Percentiles rank a stretch among this genome's conserved stretches.
Evolutionary conservation across 2,113 vertebrate genomes (phyloP).

Genomic region (Shinisaurus crocodilurus): DNA sequence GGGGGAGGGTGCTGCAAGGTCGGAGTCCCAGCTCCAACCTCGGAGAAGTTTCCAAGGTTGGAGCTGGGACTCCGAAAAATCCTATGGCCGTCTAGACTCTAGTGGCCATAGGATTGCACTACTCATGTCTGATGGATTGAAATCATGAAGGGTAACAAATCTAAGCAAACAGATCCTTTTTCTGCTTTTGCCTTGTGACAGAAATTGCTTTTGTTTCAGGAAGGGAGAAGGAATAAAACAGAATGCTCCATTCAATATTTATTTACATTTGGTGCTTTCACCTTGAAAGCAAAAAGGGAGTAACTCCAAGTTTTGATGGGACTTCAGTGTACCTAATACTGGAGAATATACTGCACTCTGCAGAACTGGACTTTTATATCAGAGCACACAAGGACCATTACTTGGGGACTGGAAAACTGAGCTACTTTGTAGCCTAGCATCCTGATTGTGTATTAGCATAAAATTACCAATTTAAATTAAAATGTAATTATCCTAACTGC

Average conservation of each 20-base stretch:
- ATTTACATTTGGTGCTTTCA: conserved; percentile 61
- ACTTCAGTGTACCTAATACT: neutral
- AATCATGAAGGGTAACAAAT: neutral
- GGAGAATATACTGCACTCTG: neutral
- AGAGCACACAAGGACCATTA: conserved; percentile 53
- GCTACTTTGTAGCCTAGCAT: conserved; percentile 41
- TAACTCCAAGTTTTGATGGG: conserved; percentile 3
- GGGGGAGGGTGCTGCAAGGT: no score
- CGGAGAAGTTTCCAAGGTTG: no score
- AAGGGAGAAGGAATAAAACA: no score
- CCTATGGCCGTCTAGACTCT: no score
- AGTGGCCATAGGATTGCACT: no score
- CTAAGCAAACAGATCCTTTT: neutral
- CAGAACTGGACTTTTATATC: neutral
- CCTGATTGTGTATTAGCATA: conserved; percentile 74
- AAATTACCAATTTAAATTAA: conserved; percentile 84
- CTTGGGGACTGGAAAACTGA: conserved; percentile 32
- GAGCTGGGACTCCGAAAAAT: no score
- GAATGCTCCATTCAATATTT: neutral
- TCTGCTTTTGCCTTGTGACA: neutral
- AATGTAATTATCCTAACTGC: conserved; percentile 80
- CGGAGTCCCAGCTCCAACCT: no score
- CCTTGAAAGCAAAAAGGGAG: conserved; percentile 67
- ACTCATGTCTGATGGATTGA: neutral
- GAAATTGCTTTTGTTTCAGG: neutral